A percentile compares a stretch with the other conserved stretches of the same genome.
Evolutionary conservation across 2,797 vertebrate genomes (phyloP).

Genomic region (Lepus townsendii): DNA sequence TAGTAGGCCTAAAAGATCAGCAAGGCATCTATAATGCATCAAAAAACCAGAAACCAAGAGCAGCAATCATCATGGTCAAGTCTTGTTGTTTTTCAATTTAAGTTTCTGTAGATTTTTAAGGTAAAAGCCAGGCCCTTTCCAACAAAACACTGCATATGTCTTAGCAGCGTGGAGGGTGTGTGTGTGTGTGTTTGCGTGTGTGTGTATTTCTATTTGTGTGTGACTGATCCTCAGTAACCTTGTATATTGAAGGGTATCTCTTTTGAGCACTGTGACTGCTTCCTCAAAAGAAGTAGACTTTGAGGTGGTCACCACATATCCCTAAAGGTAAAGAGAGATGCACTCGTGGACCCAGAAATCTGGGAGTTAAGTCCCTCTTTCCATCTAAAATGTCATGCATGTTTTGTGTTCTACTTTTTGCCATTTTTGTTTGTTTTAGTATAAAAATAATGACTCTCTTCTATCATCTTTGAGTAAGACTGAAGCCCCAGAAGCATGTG

Average conservation of each 20-base stretch:
- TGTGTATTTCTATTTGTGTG: too few relatives aligned
- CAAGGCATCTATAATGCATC: neutral
- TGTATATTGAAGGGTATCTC: neutral
- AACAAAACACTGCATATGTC: neutral
- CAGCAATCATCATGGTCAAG: neutral
- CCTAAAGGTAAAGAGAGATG: neutral
- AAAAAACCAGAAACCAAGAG: neutral
- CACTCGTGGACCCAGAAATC: neutral
- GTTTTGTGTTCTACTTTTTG: neutral
- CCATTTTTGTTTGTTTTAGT: neutral
- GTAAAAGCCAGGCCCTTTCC: neutral
- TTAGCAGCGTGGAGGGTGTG: neutral
- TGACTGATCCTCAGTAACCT: neutral
- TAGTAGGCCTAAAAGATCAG: neutral
- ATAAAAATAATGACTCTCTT: neutral
- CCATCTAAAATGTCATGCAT: neutral
- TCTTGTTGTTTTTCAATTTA: neutral
- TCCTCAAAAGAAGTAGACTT: neutral
- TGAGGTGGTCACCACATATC: neutral
- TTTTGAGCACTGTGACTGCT: neutral
- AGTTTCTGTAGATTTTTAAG: neutral
- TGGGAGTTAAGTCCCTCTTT: neutral
- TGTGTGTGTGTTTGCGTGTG: too few relatives aligned
- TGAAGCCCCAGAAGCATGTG: neutral
- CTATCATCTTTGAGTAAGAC: neutral